phyloP scores from a whole-genome alignment of 2,797 vertebrate genomes.

The Myotis daubentonii region DNA sequence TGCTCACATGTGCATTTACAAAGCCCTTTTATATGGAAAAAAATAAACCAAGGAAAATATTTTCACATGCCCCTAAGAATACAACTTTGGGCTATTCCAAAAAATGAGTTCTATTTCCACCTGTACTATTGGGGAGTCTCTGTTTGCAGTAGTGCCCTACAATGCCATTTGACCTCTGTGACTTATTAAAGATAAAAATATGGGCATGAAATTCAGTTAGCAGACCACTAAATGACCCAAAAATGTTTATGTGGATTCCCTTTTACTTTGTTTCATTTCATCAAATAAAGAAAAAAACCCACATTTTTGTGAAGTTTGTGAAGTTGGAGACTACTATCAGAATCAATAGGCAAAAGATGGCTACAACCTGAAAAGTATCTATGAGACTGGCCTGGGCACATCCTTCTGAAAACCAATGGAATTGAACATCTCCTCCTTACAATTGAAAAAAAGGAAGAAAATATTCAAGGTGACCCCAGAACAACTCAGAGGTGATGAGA shows the following conservation, averaged over 20 bases:
- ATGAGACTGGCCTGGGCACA: not conserved
- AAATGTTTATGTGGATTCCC: not conserved
- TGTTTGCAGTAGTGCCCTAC: not conserved
- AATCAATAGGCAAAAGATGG: not conserved
- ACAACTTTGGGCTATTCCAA: not conserved
- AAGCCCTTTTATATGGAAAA: not conserved
- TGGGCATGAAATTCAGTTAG: not conserved
- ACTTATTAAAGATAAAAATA: not conserved
- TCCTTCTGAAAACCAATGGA: not conserved
- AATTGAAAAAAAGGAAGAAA: not conserved
- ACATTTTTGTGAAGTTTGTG: not conserved
- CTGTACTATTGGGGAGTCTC: not conserved
- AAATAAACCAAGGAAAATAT: not conserved
- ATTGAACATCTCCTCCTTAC: not conserved
- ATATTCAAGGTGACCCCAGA: not conserved
- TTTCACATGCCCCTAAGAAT: not conserved
- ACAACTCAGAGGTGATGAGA: not conserved
- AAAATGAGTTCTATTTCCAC: not conserved
- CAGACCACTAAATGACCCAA: not conserved
- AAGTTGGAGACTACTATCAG: not conserved
- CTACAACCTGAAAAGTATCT: not conserved
- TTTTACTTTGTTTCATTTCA: constrained; percentile 5
- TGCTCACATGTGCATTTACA: not conserved
- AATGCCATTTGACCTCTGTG: not conserved
- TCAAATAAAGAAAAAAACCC: not conserved